Percentiles rank a stretch among this genome's conserved stretches.
phyloP scores from a whole-genome alignment of 2,888 invertebrate species.

The Brachyptera putata region DNA sequence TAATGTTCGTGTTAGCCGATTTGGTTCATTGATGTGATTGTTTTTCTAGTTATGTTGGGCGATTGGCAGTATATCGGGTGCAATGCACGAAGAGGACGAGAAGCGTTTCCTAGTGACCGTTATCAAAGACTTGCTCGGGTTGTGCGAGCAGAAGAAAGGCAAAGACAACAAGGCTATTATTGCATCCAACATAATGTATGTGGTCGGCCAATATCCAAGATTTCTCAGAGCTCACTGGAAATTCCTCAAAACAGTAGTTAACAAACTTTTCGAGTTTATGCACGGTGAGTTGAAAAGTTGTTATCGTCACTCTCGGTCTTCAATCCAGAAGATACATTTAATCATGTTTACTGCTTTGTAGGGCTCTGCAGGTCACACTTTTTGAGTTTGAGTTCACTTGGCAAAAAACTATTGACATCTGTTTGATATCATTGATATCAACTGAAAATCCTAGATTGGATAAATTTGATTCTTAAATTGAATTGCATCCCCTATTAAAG shows the following conservation, averaged over 20 bases:
- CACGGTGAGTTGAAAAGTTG: conserved; percentile 57
- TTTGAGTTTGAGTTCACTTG: no score
- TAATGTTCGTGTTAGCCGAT: no score
- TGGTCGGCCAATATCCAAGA: conserved; percentile 98
- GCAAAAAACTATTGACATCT: no score
- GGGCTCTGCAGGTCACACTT: no score
- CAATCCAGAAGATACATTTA: neutral
- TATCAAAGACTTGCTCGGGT: conserved; percentile 92
- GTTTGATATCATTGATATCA: no score
- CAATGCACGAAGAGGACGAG: conserved; percentile 99
- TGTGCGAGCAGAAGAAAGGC: conserved; percentile 97
- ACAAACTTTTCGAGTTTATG: conserved; percentile 99
- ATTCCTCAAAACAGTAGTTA: conserved; percentile 98
- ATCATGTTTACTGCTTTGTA: conserved; percentile 19
- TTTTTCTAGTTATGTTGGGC: conserved; percentile 92
- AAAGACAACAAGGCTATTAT: conserved; percentile 99
- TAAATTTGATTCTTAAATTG: no score
- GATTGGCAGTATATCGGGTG: conserved; percentile 97
- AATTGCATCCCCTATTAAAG: no score
- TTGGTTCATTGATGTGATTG: no score
- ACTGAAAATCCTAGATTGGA: no score
- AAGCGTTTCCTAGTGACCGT: conserved; percentile 98
- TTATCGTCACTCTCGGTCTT: conserved; percentile 10
- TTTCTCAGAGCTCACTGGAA: conserved; percentile 99
- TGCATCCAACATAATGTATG: conserved; percentile 99